Evolutionary conservation across 2,888 invertebrate genomes (phyloP), one percentile per base, ranked within the genome.

Genomic region (Catotricha subobsoleta): DNA sequence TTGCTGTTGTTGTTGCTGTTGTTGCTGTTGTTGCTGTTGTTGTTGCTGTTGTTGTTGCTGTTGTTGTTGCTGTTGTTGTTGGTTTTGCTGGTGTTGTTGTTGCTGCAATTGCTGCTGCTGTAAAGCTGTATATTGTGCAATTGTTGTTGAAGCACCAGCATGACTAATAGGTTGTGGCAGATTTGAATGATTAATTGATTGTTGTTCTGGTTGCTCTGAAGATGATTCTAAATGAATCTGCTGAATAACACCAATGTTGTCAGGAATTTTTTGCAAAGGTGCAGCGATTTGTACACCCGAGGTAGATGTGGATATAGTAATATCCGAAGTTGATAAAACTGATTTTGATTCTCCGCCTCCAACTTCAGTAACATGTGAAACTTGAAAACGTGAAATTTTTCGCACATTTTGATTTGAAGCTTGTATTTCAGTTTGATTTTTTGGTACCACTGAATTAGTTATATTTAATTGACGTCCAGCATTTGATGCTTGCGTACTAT

Each of bases 361-460:
- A 3, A 15, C 23, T 25, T 36, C 36, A 15, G 13, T 36, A 2
- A 36, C 25, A 15, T 36, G 36, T 3, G 36, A 36, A 2, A 36
- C 36, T 23, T 36, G 36, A 10, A 36, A 36, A 4, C 36, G 36
- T 23, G 36, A 36, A 25, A 36, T 36, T 25, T 36, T 36, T 10
- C 36, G 23, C 7, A 36, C 36, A 13, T 23, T 15, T 23, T n/a
- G 36, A 3, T 23, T 23, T 5, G 15, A 3, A 15, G 10, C 7
- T 13, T 16, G 21, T 7, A 10, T 8, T 25, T 36, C 25, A 2
- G 15, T 2, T 16, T 13, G 15, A 9, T 21, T 21, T 21, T 16
- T 36, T 15, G 25, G n/a, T 3, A 36, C 23, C 2, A n/a, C 25
- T 36, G n/a, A 21, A 25, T 23, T 36, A 15, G 10, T 8, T 8